Evolutionary conservation across 2,797 vertebrate species (phyloP), one percentile per base, ranked within the genome.

Genomic region (Tokudaia tokunoshimensis): DNA sequence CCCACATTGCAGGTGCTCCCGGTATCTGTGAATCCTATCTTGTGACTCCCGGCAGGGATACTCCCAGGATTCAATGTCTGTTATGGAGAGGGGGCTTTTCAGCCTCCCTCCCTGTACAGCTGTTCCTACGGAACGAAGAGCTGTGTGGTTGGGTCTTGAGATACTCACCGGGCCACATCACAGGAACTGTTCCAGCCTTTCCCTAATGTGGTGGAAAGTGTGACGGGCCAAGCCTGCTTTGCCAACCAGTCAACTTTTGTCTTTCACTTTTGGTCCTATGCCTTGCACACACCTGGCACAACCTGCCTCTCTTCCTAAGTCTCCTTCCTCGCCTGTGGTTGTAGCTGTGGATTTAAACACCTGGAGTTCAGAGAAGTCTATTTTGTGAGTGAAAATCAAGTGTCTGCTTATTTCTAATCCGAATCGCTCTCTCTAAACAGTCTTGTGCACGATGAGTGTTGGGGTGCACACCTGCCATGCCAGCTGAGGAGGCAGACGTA

Each of bases 181-280:
- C 1, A 52, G 75, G 34, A 41, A 7, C 37, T 52, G 55, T 44
- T 59, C 41, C 15, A 15, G 50, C 50, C n/a, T 31, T 75, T 50
- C 47, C 41, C 8, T 1, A 22, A 14, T 1, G 3, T 1, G 0
- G 29, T 29, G 55, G 15, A 2, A 26, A 29, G 11, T 4, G 19
- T 34, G 41, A 37, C 9, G 0, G 44, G 17, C 9, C 29, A 47
- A 89, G 55, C 20, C 19, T 34, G 41, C 41, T 59, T 44, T 75
- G n/a, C 41, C 72, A 26, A 5, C 34, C 31, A 26, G 26, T 12
- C 29, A n/a, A n/a, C 15, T 52, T 61, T 13, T 26, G 52, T 91
- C 65, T 89, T 75, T 81, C 24, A 26, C 78, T 88, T 89, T 93
- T 82, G 70, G 34, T 55, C 52, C 37, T 17, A 0, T 0, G 9